Evolutionary conservation across 2,113 vertebrate genomes (phyloP).

Genomic region (Neolamprologus variostigma): DNA sequence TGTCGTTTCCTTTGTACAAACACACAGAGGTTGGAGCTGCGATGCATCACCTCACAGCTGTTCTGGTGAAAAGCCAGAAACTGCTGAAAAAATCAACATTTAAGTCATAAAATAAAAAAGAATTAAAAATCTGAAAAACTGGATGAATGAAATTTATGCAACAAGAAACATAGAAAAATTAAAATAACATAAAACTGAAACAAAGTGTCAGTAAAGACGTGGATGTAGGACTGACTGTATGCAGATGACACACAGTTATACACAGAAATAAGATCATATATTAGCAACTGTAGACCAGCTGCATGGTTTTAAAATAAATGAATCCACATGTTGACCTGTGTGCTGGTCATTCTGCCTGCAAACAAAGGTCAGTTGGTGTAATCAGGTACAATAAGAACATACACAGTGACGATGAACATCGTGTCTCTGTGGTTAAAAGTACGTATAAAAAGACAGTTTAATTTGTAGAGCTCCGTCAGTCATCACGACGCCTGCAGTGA

Average conservation of each 20-base stretch:
- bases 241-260: not conserved
- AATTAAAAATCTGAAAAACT: not conserved
- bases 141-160: not conserved
- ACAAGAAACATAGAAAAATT: not conserved
- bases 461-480: not conserved
- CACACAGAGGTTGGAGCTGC: not conserved
- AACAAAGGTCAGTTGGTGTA: not conserved
- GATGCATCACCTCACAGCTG: not conserved
- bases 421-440: not conserved
- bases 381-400: not conserved
- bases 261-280: not conserved
- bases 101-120: not conserved
- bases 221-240: not conserved
- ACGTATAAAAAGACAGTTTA: not conserved
- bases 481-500: accelerated
- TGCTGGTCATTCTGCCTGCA: not conserved
- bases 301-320: not conserved
- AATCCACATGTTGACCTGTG: not conserved
- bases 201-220: not conserved
- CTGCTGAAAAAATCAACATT: not conserved
- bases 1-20: not conserved
- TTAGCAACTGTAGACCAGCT: not conserved
- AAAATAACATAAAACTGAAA: not conserved
- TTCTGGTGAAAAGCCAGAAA: not conserved
- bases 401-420: not conserved